Evolutionary conservation across 2,113 vertebrate genomes (phyloP).

Genomic region (Butorides virescens): DNA sequence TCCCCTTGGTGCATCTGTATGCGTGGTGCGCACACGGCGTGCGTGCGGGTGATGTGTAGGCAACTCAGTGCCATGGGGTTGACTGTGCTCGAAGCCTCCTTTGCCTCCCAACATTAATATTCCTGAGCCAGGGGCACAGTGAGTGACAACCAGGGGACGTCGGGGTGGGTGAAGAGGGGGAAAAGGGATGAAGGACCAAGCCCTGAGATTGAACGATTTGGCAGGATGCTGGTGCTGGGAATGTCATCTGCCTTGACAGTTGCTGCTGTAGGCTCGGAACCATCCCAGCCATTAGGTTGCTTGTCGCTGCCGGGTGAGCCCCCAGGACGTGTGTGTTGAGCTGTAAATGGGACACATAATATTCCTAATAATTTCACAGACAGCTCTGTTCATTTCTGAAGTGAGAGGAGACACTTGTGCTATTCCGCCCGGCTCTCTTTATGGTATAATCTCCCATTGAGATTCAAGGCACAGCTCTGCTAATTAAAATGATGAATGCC

Average conservation of each 20-base stretch:
- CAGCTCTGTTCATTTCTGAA: conserved; percentile 29
- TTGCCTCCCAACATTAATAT: fast-evolving
- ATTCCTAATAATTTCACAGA: conserved; percentile 57
- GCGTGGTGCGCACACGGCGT: fast-evolving
- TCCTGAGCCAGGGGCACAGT: not conserved
- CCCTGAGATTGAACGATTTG: not conserved
- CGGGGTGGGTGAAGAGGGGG: not conserved
- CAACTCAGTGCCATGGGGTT: fast-evolving
- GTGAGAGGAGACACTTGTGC: conserved; percentile 56
- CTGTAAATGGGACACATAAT: conserved; percentile 39
- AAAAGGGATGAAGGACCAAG: not conserved
- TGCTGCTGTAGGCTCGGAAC: not conserved
- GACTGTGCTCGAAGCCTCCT: not conserved
- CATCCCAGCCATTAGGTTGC: not conserved
- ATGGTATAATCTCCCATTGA: conserved; percentile 61
- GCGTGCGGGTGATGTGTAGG: not conserved
- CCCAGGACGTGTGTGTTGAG: not conserved
- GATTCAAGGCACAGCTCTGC: conserved; percentile 66
- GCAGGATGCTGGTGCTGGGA: not conserved
- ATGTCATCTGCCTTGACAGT: not conserved
- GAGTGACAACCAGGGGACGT: not conserved
- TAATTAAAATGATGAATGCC: conserved; percentile 72
- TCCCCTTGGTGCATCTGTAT: not conserved
- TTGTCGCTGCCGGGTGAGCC: not conserved
- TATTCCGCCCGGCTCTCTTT: conserved; percentile 5